A percentile compares a stretch with the other conserved stretches of the same genome.
Evolutionary conservation across 2,797 vertebrate genomes (phyloP).

Genomic region (Vipera ursinii): DNA sequence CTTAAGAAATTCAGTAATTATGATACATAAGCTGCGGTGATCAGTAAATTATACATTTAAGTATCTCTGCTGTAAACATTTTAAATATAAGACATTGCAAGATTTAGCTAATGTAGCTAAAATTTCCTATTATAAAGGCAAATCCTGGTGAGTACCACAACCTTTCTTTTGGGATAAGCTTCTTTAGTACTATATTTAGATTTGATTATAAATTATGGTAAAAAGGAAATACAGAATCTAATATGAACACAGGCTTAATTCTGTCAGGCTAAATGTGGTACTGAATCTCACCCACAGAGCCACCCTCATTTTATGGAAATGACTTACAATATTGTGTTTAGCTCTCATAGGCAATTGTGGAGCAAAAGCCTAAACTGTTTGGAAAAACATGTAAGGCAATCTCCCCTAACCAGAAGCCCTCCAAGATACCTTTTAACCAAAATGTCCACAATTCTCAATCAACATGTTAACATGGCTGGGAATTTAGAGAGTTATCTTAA

Average conservation of each 20-base stretch:
- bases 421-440: background rate
- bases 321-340: constrained; percentile 19
- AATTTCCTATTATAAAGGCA: constrained; percentile 51
- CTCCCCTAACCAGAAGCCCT: background rate
- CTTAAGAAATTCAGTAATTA: background rate
- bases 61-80: constrained; percentile 45
- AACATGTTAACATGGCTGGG: background rate
- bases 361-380: constrained; percentile 30
- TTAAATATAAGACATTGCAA: constrained; percentile 46
- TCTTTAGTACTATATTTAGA: constrained; percentile 53
- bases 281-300: constrained; percentile 46
- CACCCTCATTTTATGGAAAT: constrained; percentile 44
- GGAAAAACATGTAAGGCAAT: background rate
- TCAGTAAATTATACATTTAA: constrained; percentile 38
- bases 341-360: constrained; percentile 12
- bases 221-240: constrained; percentile 57
- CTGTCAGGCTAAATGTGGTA: constrained; percentile 37
- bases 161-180: constrained; percentile 45
- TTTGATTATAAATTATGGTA: constrained; percentile 48
- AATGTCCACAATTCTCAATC: background rate
- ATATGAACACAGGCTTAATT: constrained; percentile 64
- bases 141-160: constrained; percentile 46
- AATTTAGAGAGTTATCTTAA: background rate
- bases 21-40: constrained; percentile 57
- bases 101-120: constrained; percentile 53